Percentiles rank a stretch among this genome's conserved stretches.
Conservation (phyloP, 2,113 vertebrate species). For the Procavia capensis region DNA sequence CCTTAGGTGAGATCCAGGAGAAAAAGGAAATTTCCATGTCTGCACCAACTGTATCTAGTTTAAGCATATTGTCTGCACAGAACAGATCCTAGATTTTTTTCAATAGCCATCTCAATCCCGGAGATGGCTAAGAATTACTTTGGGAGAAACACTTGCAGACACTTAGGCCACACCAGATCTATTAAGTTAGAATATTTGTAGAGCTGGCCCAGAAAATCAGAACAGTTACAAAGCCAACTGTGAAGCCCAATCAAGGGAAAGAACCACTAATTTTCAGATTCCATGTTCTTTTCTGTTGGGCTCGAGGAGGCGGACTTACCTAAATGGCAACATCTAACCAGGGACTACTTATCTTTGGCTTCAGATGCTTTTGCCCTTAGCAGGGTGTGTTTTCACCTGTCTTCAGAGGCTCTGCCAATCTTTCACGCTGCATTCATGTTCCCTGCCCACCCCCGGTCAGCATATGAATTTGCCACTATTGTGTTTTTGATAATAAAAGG, state of each 20-base stretch:
- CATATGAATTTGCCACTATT: neutral
- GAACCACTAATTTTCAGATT: neutral
- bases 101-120: neutral
- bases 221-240: neutral
- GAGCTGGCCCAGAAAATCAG: neutral
- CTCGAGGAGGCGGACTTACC: too few species aligned
- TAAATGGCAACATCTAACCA: neutral
- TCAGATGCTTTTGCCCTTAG: neutral
- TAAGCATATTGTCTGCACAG: neutral
- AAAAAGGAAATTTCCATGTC: neutral
- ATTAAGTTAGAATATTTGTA: too few species aligned
- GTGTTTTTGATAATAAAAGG: neutral
- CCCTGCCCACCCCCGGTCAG: fast-evolving
- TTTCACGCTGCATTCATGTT: fast-evolving
- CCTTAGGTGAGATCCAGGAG: neutral
- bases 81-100: neutral
- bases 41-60: neutral
- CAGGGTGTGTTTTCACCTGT: fast-evolving
- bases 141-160: too few species aligned
- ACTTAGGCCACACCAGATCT: neutral
- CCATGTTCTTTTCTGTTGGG: neutral
- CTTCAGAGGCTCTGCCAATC: fast-evolving
- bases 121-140: neutral
- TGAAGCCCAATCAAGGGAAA: neutral
- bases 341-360: neutral